Evolutionary conservation across 2,797 vertebrate species (phyloP).

Genomic region (Semaprochilodus insignis): DNA sequence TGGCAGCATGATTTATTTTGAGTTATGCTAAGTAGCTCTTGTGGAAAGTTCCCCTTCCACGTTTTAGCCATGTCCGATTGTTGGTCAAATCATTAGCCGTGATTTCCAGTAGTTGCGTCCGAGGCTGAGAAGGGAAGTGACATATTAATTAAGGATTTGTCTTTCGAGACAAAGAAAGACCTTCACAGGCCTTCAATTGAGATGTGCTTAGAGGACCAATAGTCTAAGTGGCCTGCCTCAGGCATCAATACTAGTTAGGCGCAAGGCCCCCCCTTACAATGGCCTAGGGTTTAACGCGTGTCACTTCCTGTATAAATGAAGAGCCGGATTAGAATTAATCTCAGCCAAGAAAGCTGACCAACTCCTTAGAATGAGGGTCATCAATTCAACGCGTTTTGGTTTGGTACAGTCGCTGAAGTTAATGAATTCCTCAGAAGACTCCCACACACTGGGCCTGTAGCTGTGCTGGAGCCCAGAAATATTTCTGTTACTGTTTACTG

Average conservation of each 20-base stretch:
- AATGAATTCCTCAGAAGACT: conserved; percentile 65
- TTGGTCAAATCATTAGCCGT: conserved; percentile 70
- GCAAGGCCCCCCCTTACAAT: conserved; percentile 66
- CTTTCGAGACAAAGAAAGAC: conserved; percentile 57
- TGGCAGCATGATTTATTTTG: conserved; percentile 62
- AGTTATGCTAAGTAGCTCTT: conserved; percentile 67
- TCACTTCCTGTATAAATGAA: conserved; percentile 72
- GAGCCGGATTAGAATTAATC: conserved; percentile 61
- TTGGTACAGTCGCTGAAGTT: conserved; percentile 59
- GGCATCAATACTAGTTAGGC: conserved; percentile 78
- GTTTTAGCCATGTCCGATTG: conserved; percentile 67
- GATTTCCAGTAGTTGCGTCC: conserved; percentile 76
- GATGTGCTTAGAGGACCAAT: conserved; percentile 65
- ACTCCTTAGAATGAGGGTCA: conserved; percentile 46
- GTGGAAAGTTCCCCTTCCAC: conserved; percentile 63
- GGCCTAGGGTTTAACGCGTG: conserved; percentile 75
- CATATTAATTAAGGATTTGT: conserved; percentile 79
- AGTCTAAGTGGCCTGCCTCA: conserved; percentile 55
- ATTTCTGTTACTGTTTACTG: conserved; percentile 66
- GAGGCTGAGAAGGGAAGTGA: conserved; percentile 61
- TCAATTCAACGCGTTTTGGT: conserved; percentile 71
- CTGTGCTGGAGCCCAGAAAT: conserved; percentile 66
- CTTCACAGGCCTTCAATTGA: conserved; percentile 67
- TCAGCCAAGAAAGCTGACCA: conserved; percentile 60
- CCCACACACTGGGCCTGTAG: conserved; percentile 59